A percentile compares a stretch with the other conserved stretches of the same genome.
Conservation (phyloP, 2,888 invertebrate genomes). For the Brachyptera risi region DNA sequence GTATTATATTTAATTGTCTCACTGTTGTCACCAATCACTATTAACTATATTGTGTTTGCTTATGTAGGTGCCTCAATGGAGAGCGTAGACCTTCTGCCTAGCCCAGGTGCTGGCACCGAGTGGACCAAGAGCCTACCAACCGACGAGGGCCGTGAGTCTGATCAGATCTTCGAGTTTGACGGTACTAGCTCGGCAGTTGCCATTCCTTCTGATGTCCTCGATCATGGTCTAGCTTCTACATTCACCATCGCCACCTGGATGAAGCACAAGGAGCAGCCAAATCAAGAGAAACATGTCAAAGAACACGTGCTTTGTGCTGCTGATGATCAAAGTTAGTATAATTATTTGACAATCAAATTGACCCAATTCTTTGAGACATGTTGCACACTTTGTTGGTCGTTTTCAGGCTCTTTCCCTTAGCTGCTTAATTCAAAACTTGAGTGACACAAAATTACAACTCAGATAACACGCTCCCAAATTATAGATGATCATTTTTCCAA, state of each 20-base stretch:
- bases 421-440: no score
- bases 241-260: constrained; percentile 95
- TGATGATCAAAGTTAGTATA: constrained; percentile 95
- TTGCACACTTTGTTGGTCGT: no score
- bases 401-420: no score
- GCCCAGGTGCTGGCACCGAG: constrained; percentile 61
- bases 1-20: no score
- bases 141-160: constrained; percentile 67
- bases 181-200: constrained; percentile 83
- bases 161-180: constrained; percentile 94
- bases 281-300: constrained; percentile 84
- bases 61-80: constrained; percentile 71
- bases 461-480: no score
- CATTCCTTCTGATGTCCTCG: constrained; percentile 70
- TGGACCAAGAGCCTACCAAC: constrained; percentile 59
- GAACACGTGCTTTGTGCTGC: constrained; percentile 96
- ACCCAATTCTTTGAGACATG: no score
- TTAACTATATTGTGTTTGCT: background rate
- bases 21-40: no score
- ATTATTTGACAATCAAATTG: no score
- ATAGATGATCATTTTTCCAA: no score
- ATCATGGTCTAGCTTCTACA: constrained; percentile 71
- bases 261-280: constrained; percentile 77
- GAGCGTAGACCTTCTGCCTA: constrained; percentile 81
- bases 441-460: no score